A percentile compares a stretch with the other conserved stretches of the same genome.
These are phyloP conservation scores for Chaetogeoica ovagalla DNA, from an alignment of 2,888 invertebrate species.

Conservation along the genomic window DNA sequence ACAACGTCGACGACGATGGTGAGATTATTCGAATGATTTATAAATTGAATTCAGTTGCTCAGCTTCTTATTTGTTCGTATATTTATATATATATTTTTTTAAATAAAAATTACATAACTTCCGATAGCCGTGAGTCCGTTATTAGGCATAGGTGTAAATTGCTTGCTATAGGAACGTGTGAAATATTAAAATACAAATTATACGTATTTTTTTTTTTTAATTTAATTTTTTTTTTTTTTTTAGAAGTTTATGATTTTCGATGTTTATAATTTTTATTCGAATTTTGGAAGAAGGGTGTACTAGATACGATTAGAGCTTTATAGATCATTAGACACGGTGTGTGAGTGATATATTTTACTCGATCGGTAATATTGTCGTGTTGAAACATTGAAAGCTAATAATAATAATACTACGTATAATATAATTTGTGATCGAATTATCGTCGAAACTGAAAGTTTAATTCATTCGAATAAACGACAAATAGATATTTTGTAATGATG, in stretches of 20 bases:
- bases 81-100: neutral
- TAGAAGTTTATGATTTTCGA: constrained; percentile 27
- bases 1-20: constrained; percentile 50
- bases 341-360: constrained; percentile 11
- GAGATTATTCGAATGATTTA: constrained; percentile 3
- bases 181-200: constrained; percentile 9
- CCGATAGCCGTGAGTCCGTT: constrained; percentile 6
- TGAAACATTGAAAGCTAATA: neutral
- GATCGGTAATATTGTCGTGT: neutral
- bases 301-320: constrained; percentile 43
- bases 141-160: constrained; percentile 29
- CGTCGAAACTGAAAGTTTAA: neutral
- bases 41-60: constrained; percentile 37
- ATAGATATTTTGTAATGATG: constrained; percentile 11
- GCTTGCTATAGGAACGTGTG: constrained; percentile 29
- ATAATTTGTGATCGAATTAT: neutral
- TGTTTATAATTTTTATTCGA: constrained; percentile 8
- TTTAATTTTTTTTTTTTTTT: constrained; percentile 7
- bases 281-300: constrained; percentile 18
- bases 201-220: too few species aligned
- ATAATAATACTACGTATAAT: too few species aligned
- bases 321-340: constrained; percentile 29
- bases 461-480: neutral
- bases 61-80: constrained; percentile 23
- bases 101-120: constrained; percentile 4